Evolutionary conservation across 1,140 invertebrate genomes (phyloP).

Genomic region (Globodera rostochiensis): DNA sequence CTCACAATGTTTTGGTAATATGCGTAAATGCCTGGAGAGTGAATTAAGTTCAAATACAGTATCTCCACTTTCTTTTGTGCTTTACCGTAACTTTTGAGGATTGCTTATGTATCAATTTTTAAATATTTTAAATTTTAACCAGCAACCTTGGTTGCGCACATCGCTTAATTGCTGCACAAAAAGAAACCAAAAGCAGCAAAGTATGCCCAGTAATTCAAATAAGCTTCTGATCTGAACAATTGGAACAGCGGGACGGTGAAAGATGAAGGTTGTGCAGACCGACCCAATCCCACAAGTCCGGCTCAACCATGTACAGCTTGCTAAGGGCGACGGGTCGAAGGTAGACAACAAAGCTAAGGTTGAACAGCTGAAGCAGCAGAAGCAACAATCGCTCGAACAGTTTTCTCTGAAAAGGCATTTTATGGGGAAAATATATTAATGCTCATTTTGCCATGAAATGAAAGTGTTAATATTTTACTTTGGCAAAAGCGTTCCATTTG

Average conservation of each 20-base stretch:
- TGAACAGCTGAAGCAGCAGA: slow-evolving; percentile 80
- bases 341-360: slow-evolving; percentile 86
- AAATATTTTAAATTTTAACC: too few relatives aligned
- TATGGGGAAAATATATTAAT: background rate
- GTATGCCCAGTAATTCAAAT: slow-evolving; percentile 81
- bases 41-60: too few relatives aligned
- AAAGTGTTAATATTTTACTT: slow-evolving; percentile 71
- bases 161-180: slow-evolving; percentile 88
- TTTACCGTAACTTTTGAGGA: too few relatives aligned
- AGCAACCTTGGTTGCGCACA: slow-evolving; percentile 83
- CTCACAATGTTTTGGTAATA: slow-evolving; percentile 15
- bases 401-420: slow-evolving; percentile 73
- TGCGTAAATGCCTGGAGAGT: background rate
- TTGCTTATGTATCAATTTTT: too few relatives aligned
- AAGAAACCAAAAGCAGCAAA: slow-evolving; percentile 84
- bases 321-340: slow-evolving; percentile 74
- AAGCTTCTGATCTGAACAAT: slow-evolving; percentile 72
- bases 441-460: background rate
- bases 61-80: too few relatives aligned
- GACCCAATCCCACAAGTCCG: slow-evolving; percentile 66
- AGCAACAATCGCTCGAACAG: slow-evolving; percentile 87
- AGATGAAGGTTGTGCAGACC: background rate
- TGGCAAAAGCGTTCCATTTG: slow-evolving; percentile 98
- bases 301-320: slow-evolving; percentile 67
- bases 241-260: background rate